phyloP scores from a whole-genome alignment of 2,797 vertebrate species.

The Mormyrus hasselquistii region DNA sequence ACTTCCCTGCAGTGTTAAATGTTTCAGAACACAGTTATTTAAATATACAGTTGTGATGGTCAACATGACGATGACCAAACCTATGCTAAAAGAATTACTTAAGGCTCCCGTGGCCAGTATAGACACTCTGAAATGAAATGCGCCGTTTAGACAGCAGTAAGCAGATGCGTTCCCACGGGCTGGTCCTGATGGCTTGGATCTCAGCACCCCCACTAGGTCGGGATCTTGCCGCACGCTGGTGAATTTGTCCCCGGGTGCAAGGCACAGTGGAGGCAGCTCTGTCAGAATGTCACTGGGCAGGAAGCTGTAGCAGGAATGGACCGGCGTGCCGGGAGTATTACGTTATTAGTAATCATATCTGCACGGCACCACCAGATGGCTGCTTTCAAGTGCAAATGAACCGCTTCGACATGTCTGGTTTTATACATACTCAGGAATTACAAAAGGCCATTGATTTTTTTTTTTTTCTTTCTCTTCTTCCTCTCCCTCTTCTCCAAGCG shows the following conservation, averaged over 20 bases:
- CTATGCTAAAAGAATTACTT: background rate
- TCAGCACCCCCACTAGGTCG: background rate
- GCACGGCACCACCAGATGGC: conserved; percentile 99
- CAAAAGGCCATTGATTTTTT: conserved; percentile 99
- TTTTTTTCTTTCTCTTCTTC: conserved; percentile 49
- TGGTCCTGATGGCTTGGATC: background rate
- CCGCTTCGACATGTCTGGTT: conserved; percentile 99
- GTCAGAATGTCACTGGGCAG: background rate
- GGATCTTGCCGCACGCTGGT: background rate
- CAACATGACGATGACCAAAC: background rate
- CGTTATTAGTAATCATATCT: conserved; percentile 99
- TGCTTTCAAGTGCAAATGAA: conserved; percentile 99
- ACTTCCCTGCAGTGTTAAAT: background rate
- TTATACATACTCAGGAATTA: conserved; percentile 99
- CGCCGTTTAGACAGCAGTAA: background rate
- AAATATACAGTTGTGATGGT: background rate
- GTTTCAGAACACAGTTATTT: background rate
- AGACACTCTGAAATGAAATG: background rate
- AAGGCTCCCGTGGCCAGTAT: background rate
- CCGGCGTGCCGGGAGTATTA: conserved; percentile 87
- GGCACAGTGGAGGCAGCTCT: background rate
- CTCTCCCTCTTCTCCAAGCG: conserved; percentile 66
- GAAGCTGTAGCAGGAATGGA: conserved; percentile 27
- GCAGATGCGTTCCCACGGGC: background rate
- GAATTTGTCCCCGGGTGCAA: background rate